A percentile compares a stretch with the other conserved stretches of the same genome.
Evolutionary conservation across 37 sponge, comb jelly and placozoan species (phyloP).

Genomic region (Amphimedon queenslandica): DNA sequence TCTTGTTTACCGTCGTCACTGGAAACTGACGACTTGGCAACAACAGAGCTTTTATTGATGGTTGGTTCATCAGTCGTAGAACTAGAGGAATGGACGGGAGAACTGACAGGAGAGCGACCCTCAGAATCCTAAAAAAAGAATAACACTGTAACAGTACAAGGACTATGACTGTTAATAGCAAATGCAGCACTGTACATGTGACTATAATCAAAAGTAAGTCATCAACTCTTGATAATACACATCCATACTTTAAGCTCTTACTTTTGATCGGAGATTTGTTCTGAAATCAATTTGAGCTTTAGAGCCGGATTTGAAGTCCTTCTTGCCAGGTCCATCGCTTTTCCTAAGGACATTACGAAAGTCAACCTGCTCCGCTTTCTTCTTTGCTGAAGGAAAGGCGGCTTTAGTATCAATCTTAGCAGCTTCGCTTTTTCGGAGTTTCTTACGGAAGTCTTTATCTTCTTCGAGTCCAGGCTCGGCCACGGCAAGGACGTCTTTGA

Average conservation of each 20-base stretch:
- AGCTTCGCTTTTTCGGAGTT: constrained; percentile 12
- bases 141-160: too few species aligned
- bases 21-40: too few species aligned
- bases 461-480: constrained; percentile 34
- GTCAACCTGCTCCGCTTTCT: constrained; percentile 59
- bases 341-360: constrained; percentile 55
- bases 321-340: constrained; percentile 25
- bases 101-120: too few species aligned
- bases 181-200: too few species aligned
- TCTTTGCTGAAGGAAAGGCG: constrained; percentile 42
- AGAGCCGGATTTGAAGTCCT: constrained; percentile 15
- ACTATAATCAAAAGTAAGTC: too few species aligned
- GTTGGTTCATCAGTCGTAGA: background rate
- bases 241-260: too few species aligned
- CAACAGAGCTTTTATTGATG: too few species aligned
- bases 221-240: too few species aligned
- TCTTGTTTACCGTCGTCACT: background rate
- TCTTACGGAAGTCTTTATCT: constrained; percentile 42
- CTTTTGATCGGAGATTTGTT: background rate
- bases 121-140: too few species aligned
- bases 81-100: too few species aligned
- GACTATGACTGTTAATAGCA: too few species aligned
- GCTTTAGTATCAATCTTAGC: constrained; percentile 41
- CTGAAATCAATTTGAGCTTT: constrained; percentile 48
- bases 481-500: background rate